Base-by-base conservation (phyloP, 2,113 vertebrate species). In the Eptesicus fuscus region DNA sequence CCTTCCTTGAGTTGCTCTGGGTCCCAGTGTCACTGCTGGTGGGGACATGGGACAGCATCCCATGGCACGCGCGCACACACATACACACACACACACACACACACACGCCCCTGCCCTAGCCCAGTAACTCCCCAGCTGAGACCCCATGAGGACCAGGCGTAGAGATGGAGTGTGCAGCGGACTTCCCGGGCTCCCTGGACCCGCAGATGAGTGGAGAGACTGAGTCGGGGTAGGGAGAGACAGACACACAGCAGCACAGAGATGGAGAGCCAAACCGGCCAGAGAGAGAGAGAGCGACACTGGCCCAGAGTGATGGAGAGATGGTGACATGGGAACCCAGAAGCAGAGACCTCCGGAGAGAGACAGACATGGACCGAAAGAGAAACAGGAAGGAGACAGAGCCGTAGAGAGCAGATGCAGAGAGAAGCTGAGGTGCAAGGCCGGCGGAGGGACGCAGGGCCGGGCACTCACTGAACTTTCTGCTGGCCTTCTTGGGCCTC, bases 381-480 rank as follows among this genome's bases (percentile, higher is more conserved):
- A 92, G 77, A 95, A 92, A 94, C 63, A 65, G 77, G 88, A 95
- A 77, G 4, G 0, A 47, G 76, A 8, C 11, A 2, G 30, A 47
- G n/a, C 3, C 12, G 7, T 4, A 5, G 22, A 40, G 47, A 35
- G 61, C 94, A 51, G 86, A 67, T 44, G 37, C 67, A n/a, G 47
- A 74, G 83, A 47, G 69, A 91, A 70, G 35, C 85, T 4, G 35
- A 37, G 85, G 12, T 3, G 20, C n/a, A n/a, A 3, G 67, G 37
- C 12, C 14, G 94, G 51, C 23, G 7, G 83, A 22, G 20, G 4
- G 71, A 44, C 0, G 65, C 8, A 51, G 17, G 87, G 5, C 49
- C 2, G 69, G 32, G 12, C 63, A 98, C 98, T 99, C 97, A 99
- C 98, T 98, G 97, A 98, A 98, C 97, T 98, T 99, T 74, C 90